Conservation (phyloP, 2,113 vertebrate genomes). For the Chauna torquata region DNA sequence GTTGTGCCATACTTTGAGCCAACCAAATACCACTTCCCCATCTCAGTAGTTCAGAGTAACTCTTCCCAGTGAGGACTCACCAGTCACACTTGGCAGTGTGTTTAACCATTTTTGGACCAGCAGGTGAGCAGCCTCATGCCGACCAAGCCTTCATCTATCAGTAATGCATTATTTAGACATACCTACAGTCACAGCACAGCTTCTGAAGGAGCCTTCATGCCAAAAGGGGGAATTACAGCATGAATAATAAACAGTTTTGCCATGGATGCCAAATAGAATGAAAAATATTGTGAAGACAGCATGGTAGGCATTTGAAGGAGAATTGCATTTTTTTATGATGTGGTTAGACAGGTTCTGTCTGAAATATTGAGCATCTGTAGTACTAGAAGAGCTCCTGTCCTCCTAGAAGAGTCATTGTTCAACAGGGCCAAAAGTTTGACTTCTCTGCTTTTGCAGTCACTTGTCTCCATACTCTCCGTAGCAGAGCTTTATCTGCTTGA, state of each 20-base stretch:
- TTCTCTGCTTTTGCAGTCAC: neutral
- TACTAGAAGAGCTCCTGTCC: neutral
- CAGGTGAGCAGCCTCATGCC: neutral
- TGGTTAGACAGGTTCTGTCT: neutral
- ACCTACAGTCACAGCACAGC: neutral
- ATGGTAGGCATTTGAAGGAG: neutral
- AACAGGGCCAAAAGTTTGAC: neutral
- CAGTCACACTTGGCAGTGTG: neutral
- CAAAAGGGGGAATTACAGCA: neutral
- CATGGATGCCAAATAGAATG: neutral
- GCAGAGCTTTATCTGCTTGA: neutral
- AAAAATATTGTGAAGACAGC: neutral
- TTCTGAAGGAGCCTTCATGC: neutral
- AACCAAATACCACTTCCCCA: neutral
- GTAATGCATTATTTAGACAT: neutral
- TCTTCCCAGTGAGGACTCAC: neutral
- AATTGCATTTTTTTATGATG: neutral
- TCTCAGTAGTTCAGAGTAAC: neutral
- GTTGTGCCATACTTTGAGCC: neutral
- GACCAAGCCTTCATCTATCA: neutral
- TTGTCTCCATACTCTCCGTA: neutral
- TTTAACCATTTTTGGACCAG: neutral
- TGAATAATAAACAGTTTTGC: neutral
- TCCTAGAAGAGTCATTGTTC: neutral
- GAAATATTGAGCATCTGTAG: neutral